Evolutionary conservation across 1,140 invertebrate genomes (phyloP).

Genomic region (Eriocheir sinensis): DNA sequence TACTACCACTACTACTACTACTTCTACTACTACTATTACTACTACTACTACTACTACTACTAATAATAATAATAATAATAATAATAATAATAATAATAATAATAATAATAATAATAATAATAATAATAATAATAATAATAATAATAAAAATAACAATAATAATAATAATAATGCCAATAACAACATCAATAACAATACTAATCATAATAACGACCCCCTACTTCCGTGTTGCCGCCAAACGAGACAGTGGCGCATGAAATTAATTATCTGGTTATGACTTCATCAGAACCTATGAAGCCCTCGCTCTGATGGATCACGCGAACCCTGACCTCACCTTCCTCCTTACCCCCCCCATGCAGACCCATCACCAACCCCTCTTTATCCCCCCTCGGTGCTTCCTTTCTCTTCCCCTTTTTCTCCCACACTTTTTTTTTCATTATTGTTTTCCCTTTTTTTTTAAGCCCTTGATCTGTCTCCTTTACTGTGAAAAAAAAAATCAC

Average conservation of each 20-base stretch:
- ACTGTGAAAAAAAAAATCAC: background rate
- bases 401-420: constrained; percentile 45
- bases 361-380: background rate
- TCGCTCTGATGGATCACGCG: background rate
- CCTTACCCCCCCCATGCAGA: background rate
- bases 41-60: too few species aligned
- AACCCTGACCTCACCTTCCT: background rate
- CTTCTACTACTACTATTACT: too few species aligned
- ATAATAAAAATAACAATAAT: background rate
- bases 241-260: background rate
- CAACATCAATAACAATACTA: background rate
- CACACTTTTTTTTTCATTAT: background rate
- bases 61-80: background rate
- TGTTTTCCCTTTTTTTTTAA: background rate
- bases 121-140: background rate
- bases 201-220: too few species aligned
- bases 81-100: constrained; percentile 9
- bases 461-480: background rate
- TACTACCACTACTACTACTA: too few species aligned
- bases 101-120: background rate
- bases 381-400: background rate
- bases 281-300: background rate
- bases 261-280: background rate
- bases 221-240: background rate
- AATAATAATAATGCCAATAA: background rate